These are phyloP conservation scores for Rhopalosiphum nymphaeae DNA, from an alignment of 2,888 invertebrate species.

Conservation along the genomic window DNA sequence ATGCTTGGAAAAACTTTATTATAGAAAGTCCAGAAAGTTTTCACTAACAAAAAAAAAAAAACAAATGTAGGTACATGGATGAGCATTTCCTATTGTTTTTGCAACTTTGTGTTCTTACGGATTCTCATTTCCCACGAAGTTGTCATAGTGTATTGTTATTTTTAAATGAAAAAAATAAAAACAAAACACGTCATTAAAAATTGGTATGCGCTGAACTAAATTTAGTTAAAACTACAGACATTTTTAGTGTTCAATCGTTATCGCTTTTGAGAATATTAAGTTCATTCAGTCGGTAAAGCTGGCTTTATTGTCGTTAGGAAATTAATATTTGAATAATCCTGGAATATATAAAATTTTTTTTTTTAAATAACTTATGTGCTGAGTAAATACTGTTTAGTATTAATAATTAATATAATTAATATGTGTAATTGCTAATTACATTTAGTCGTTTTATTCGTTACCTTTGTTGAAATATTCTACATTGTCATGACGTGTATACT, in stretches of 20 bases:
- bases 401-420: neutral
- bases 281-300: neutral
- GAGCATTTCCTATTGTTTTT: slow-evolving; percentile 10
- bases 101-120: neutral
- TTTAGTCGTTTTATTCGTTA: neutral
- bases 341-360: neutral
- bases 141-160: neutral
- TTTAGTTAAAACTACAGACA: neutral
- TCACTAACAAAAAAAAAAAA: slow-evolving; percentile 22
- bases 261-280: neutral
- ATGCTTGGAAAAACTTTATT: slow-evolving; percentile 45
- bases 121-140: neutral
- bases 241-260: neutral
- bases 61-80: neutral
- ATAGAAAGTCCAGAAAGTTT: slow-evolving; percentile 21
- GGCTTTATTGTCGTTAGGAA: neutral
- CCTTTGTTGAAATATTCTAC: neutral
- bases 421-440: neutral
- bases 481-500: neutral
- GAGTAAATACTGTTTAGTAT: neutral
- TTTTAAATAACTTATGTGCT: neutral
- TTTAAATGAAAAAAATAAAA: neutral
- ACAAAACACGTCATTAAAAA: slow-evolving; percentile 26
- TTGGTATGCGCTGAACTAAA: neutral
- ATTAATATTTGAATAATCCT: neutral